phyloP scores from a whole-genome alignment of 2,888 invertebrate species.

The Rhaphigaster nebulosa region DNA sequence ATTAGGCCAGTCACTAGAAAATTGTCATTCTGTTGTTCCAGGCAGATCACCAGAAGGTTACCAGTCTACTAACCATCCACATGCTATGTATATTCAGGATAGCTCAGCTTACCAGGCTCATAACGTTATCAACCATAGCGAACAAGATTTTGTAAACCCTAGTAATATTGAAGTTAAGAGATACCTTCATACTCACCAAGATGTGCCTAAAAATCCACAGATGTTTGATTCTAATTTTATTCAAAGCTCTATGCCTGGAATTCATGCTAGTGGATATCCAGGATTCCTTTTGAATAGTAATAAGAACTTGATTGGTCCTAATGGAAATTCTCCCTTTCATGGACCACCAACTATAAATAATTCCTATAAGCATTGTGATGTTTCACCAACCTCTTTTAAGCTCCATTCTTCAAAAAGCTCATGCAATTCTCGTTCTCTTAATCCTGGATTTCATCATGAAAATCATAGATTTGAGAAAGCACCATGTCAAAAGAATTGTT shows the following conservation, averaged over 20 bases:
- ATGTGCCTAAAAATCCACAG: not conserved
- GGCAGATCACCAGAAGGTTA: not conserved
- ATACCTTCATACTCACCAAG: constrained; percentile 1
- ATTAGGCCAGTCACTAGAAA: constrained; percentile 40
- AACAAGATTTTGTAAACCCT: not conserved
- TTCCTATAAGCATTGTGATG: constrained; percentile 8
- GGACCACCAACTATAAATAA: not conserved
- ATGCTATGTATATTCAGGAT: not conserved
- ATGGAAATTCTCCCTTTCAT: not conserved
- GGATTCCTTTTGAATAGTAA: constrained; percentile 23
- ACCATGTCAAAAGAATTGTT: constrained; percentile 28
- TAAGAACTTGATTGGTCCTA: not conserved
- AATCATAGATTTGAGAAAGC: not conserved
- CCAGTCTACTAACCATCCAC: not conserved
- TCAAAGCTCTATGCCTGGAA: constrained; percentile 39
- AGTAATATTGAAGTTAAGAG: not conserved
- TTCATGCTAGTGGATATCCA: constrained; percentile 25
- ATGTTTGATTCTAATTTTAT: constrained; percentile 29
- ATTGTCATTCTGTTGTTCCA: constrained; percentile 26
- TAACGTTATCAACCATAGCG: not conserved
- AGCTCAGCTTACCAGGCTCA: not conserved
- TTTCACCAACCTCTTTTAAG: not conserved
- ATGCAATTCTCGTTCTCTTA: not conserved
- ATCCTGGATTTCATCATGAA: constrained; percentile 18
- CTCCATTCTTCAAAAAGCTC: not conserved